phyloP scores from a whole-genome alignment of 1,140 invertebrate genomes.

The Lerema accius region DNA sequence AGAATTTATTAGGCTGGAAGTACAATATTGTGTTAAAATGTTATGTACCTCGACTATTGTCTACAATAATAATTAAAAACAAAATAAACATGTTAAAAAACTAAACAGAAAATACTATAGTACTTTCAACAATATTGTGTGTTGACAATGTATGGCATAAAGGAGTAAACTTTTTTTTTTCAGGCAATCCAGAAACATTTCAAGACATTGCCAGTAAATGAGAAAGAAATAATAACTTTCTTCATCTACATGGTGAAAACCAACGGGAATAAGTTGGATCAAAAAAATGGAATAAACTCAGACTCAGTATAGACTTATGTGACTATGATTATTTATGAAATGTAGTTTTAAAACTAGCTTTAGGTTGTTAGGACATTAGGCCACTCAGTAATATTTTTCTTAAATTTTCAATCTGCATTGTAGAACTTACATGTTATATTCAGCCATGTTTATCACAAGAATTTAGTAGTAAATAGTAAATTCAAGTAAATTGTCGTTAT shows the following conservation, averaged over 20 bases:
- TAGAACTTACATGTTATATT: too few species aligned
- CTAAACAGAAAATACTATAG: too few species aligned
- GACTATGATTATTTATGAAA: slow-evolving; percentile 60
- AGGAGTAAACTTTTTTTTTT: slow-evolving; percentile 79
- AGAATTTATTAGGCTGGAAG: too few species aligned
- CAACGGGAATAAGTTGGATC: slow-evolving; percentile 95
- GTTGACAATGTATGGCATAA: too few species aligned
- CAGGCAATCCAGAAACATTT: slow-evolving; percentile 97
- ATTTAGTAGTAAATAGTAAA: slow-evolving; percentile 1
- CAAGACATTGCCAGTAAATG: slow-evolving; percentile 95
- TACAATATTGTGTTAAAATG: too few species aligned
- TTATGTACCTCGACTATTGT: too few species aligned
- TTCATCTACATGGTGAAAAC: slow-evolving; percentile 98
- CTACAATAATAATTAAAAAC: too few species aligned
- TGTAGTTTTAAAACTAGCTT: slow-evolving; percentile 57
- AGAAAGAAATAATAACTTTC: slow-evolving; percentile 97
- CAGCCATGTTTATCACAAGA: neutral
- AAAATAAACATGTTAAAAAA: too few species aligned
- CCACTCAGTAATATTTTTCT: slow-evolving; percentile 41
- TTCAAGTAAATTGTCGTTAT: neutral
- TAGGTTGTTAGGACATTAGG: slow-evolving; percentile 37
- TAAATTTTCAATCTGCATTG: slow-evolving; percentile 57
- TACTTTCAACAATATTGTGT: too few species aligned
- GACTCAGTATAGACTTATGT: slow-evolving; percentile 77
- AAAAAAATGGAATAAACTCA: slow-evolving; percentile 91